Evolutionary conservation across 2,888 invertebrate species (phyloP).

Genomic region (Eilema caniola): DNA sequence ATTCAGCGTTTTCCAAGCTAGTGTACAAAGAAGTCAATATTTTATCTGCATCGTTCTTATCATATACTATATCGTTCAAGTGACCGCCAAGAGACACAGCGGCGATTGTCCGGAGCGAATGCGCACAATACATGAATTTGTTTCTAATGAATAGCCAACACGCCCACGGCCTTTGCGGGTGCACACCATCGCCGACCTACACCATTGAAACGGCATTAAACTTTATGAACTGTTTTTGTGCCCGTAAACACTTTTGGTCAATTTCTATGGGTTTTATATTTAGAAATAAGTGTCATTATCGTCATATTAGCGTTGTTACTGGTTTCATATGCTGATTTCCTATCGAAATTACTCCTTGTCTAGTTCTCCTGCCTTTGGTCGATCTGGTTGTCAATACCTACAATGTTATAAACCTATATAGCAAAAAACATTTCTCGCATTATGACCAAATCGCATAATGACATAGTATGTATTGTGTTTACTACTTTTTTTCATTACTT

Average conservation of each 20-base stretch:
- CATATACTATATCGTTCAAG: slow-evolving; percentile 42
- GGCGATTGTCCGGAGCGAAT: slow-evolving; percentile 45
- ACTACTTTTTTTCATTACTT: too few relatives aligned
- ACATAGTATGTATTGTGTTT: too few relatives aligned
- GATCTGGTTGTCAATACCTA: too few relatives aligned
- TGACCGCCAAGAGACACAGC: slow-evolving; percentile 45
- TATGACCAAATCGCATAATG: too few relatives aligned
- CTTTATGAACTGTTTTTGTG: slow-evolving; percentile 18
- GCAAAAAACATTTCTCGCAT: too few relatives aligned
- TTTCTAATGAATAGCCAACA: slow-evolving; percentile 69
- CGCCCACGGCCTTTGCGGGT: slow-evolving; percentile 54
- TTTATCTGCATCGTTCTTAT: slow-evolving; percentile 13
- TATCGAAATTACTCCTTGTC: too few relatives aligned
- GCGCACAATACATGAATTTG: slow-evolving; percentile 69
- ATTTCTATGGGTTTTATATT: background rate
- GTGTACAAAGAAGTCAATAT: too few relatives aligned
- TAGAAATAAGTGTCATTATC: background rate
- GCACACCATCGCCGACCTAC: slow-evolving; percentile 22
- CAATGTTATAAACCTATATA: too few relatives aligned
- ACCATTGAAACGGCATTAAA: slow-evolving; percentile 33
- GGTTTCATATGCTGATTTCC: too few relatives aligned
- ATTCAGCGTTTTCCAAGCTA: too few relatives aligned
- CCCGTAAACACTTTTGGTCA: slow-evolving; percentile 16
- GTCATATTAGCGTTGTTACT: too few relatives aligned
- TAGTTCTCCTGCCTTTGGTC: too few relatives aligned